These are phyloP conservation scores for Esox lucius DNA, from an alignment of 2,797 vertebrate species.

Conservation along the genomic window DNA sequence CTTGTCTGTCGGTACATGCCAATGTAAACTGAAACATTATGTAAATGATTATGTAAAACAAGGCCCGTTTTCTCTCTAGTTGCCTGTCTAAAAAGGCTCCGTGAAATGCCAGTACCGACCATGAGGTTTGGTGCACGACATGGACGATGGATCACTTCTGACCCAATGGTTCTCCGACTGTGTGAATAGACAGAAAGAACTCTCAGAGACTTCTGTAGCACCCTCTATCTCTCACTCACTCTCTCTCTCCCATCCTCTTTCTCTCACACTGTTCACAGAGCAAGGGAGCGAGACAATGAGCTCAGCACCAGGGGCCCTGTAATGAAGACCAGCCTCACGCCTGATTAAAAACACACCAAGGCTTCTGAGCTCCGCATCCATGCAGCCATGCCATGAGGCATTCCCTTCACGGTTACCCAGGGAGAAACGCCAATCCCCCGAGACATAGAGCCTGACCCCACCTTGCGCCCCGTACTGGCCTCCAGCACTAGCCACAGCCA, in stretches of 20 bases:
- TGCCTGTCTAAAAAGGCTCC: background rate
- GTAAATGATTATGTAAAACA: too few species aligned
- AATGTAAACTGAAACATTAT: too few species aligned
- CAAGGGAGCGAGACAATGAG: conserved; percentile 74
- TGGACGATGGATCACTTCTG: conserved; percentile 33
- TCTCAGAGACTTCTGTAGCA: conserved; percentile 60
- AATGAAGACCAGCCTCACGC: conserved; percentile 76
- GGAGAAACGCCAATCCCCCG: conserved; percentile 38
- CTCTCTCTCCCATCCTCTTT: conserved; percentile 5
- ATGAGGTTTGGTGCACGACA: background rate
- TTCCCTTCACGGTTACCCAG: background rate
- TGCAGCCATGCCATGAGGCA: conserved; percentile 54
- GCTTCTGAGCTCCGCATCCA: conserved; percentile 78
- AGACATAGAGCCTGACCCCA: conserved; percentile 26
- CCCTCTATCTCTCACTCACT: conserved; percentile 28
- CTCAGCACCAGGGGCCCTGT: conserved; percentile 67
- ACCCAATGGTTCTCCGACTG: conserved; percentile 45
- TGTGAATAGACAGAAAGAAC: conserved; percentile 57
- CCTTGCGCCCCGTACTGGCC: conserved; percentile 6
- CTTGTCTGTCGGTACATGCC: too few species aligned
- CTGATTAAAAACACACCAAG: conserved; percentile 85
- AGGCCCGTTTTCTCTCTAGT: background rate
- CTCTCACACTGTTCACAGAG: conserved; percentile 46
- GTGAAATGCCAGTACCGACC: background rate
- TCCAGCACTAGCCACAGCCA: conserved; percentile 31